A percentile compares a stretch with the other conserved stretches of the same genome.
phyloP scores from a whole-genome alignment of 2,113 vertebrate species.

The Nycticebus coucang region DNA sequence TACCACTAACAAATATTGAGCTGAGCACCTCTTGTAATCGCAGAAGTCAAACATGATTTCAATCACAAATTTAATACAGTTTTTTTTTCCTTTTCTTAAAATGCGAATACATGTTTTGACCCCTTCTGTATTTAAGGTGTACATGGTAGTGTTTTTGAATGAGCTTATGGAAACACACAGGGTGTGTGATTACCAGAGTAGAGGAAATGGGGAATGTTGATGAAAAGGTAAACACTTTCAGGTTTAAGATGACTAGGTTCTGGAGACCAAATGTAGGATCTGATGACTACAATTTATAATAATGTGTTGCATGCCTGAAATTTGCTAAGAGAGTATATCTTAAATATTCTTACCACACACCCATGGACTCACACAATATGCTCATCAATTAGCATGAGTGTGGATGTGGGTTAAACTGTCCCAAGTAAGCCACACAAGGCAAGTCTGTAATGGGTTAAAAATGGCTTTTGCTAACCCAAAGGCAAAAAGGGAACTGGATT shows the following conservation, averaged over 20 bases:
- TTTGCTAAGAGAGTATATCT: not conserved
- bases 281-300: not conserved
- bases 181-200: not conserved
- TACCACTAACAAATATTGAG: too few species aligned
- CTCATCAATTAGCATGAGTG: not conserved
- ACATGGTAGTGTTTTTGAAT: not conserved
- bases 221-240: not conserved
- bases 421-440: too few species aligned
- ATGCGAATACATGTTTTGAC: too few species aligned
- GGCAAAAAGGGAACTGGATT: too few species aligned
- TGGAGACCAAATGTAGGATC: not conserved
- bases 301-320: not conserved
- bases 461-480: too few species aligned
- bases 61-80: too few species aligned
- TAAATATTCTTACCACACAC: not conserved
- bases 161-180: not conserved
- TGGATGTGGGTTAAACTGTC: not conserved
- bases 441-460: too few species aligned
- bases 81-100: too few species aligned
- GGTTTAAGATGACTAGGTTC: not conserved
- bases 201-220: not conserved
- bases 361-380: not conserved
- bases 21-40: too few species aligned
- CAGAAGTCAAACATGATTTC: too few species aligned
- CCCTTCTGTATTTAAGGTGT: not conserved